These are phyloP conservation scores for Leptatherina wallacei DNA, from an alignment of 2,797 vertebrate genomes.

Conservation along the genomic window DNA sequence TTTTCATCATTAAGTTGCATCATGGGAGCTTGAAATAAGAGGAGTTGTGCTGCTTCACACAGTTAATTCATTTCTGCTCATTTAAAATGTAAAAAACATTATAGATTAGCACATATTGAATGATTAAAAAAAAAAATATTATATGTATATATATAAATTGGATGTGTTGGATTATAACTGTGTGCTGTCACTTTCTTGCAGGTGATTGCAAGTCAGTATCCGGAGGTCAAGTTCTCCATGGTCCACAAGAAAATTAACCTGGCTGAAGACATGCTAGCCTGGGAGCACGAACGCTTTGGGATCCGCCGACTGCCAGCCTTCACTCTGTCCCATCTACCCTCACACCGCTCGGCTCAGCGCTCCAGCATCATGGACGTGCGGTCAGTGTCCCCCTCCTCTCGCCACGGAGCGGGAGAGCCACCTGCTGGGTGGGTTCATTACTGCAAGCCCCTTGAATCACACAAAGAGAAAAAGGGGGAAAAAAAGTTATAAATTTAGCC, in stretches of 20 bases:
- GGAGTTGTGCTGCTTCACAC: background rate
- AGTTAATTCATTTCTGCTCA: background rate
- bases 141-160: no score
- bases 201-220: conserved; percentile 89
- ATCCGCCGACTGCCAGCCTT: conserved; percentile 96
- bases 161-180: no score
- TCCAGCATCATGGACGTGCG: conserved; percentile 98
- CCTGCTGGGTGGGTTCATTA: conserved; percentile 83
- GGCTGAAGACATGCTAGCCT: conserved; percentile 95
- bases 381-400: conserved; percentile 86
- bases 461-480: background rate
- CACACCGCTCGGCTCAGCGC: conserved; percentile 90
- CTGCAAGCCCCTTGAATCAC: conserved; percentile 62
- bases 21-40: background rate
- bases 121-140: no score
- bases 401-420: conserved; percentile 81
- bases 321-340: conserved; percentile 94
- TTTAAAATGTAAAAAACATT: background rate
- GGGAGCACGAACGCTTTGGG: conserved; percentile 98
- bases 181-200: conserved; percentile 48
- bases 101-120: no score
- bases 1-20: background rate
- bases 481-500: conserved; percentile 15
- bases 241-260: conserved; percentile 99
- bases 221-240: conserved; percentile 95